Base-by-base conservation (phyloP, 2,113 vertebrate genomes). In the Vidua chalybeata region DNA sequence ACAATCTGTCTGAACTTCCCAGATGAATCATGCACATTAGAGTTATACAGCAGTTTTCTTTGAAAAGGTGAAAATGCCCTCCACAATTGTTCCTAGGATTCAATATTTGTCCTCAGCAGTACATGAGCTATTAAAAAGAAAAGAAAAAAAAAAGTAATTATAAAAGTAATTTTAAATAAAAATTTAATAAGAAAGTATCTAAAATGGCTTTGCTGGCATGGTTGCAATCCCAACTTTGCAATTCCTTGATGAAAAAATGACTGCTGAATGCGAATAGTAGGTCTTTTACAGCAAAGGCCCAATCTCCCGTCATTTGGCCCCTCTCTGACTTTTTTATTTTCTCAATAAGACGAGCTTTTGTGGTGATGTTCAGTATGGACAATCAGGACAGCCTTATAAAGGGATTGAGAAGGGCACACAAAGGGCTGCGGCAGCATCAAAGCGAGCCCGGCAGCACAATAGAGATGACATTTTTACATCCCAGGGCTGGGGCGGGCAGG, bases 401-500 rank as follows among this genome's bases (percentile, higher is more conserved):
- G 98, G 98, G 97, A 98, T 98, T 98, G 98, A 97, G 97, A 96
- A 93, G 96, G 91, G 72, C 89, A 97, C 89, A 98, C 97, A 98
- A 98, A 98, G 97, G 98, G 96, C 97, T 83, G 97, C 97, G 97
- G 97, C 96, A 77, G 92, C 98, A 98, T 98, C 98, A 98, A 98
- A 99, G 97, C 95, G 30, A 74, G 94, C 96, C 89, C 89, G 10
- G 97, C 97, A 97, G 96, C 96, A 98, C 97, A 98, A 98, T 97
- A 98, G 98, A 97, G 93, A 97, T 98, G 98, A 98, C 98, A 98
- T 98, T 98, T 98, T 97, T 98, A 98, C 97, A 98, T 98, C 98
- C 98, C 97, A 55, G 97, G 97, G 97, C 95, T 90, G 96, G 97
- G 97, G 96, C 96, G 96, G 92, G 97, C 96, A 85, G 95, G 87